Evolutionary conservation across 2,113 vertebrate species (phyloP).

Genomic region (Antechinus stuartii): DNA sequence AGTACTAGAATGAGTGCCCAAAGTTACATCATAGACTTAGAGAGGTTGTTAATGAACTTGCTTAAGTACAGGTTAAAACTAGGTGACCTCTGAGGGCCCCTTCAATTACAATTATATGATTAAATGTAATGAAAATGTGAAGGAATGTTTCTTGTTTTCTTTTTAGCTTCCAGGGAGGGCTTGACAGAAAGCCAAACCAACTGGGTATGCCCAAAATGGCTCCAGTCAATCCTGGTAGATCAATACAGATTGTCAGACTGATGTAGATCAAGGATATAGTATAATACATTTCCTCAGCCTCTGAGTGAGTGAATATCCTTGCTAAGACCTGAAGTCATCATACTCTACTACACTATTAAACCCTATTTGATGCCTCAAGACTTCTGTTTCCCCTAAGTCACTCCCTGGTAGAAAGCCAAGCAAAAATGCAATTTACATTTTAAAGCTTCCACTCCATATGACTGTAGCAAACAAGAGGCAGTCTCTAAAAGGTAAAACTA

Average conservation of each 20-base stretch:
- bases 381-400: slow-evolving; percentile 43
- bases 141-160: not conserved
- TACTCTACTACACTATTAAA: not conserved
- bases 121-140: not conserved
- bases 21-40: not conserved
- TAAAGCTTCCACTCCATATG: not conserved
- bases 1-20: not conserved
- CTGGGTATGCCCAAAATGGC: slow-evolving; percentile 19
- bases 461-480: not conserved
- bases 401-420: slow-evolving; percentile 43
- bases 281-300: slow-evolving; percentile 20
- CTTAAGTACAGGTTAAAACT: not conserved
- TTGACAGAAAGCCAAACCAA: not conserved
- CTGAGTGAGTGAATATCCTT: slow-evolving; percentile 26
- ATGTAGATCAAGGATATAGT: slow-evolving; percentile 14
- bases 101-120: not conserved
- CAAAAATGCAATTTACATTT: slow-evolving; percentile 15
- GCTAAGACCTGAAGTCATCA: slow-evolving; percentile 41
- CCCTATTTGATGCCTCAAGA: slow-evolving; percentile 39
- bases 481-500: not conserved
- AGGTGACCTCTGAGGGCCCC: not conserved
- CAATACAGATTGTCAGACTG: slow-evolving; percentile 50
- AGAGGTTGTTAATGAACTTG: not conserved
- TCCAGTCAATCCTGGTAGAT: slow-evolving; percentile 58
- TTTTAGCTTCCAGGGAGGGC: not conserved